A percentile compares a stretch with the other conserved stretches of the same genome.
Conservation (phyloP, 2,113 vertebrate genomes). For the Anarrhichthys ocellatus region DNA sequence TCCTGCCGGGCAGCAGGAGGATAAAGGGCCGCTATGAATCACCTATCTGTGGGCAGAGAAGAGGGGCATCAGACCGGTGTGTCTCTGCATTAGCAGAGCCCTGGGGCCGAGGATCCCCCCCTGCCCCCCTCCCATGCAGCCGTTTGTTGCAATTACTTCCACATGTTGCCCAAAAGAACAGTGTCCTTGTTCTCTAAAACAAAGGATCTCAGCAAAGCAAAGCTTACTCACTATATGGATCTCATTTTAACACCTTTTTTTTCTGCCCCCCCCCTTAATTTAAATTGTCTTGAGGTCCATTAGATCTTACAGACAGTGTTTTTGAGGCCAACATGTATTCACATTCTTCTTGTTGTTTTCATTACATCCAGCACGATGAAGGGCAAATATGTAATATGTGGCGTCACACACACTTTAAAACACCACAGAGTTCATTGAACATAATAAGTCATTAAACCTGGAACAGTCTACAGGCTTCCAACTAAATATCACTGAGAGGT, state of each 20-base stretch:
- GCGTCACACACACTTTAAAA: too few species aligned
- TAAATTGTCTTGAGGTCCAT: background rate
- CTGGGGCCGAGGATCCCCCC: constrained; percentile 49
- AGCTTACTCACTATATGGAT: constrained; percentile 20
- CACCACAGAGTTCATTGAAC: background rate
- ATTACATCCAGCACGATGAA: too few species aligned
- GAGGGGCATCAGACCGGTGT: constrained; percentile 59
- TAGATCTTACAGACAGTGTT: background rate
- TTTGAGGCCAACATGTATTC: too few species aligned
- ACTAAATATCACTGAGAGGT: too few species aligned
- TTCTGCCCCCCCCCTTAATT: too few species aligned
- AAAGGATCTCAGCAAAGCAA: constrained; percentile 73
- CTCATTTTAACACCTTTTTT: background rate
- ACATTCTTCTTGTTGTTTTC: too few species aligned
- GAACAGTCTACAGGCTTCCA: too few species aligned
- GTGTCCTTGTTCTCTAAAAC: constrained; percentile 87
- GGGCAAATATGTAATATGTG: background rate
- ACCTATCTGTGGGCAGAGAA: constrained; percentile 54
- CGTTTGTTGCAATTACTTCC: constrained; percentile 91
- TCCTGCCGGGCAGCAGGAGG: constrained; percentile 21
- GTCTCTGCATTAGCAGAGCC: constrained; percentile 55
- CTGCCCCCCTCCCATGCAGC: constrained; percentile 50
- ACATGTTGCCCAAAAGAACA: constrained; percentile 93
- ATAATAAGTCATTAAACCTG: too few species aligned
- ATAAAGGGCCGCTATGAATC: constrained; percentile 67